A percentile compares a stretch with the other conserved stretches of the same genome.
phyloP scores from a whole-genome alignment of 2,888 invertebrate species.

The Leptopilina myrica region DNA sequence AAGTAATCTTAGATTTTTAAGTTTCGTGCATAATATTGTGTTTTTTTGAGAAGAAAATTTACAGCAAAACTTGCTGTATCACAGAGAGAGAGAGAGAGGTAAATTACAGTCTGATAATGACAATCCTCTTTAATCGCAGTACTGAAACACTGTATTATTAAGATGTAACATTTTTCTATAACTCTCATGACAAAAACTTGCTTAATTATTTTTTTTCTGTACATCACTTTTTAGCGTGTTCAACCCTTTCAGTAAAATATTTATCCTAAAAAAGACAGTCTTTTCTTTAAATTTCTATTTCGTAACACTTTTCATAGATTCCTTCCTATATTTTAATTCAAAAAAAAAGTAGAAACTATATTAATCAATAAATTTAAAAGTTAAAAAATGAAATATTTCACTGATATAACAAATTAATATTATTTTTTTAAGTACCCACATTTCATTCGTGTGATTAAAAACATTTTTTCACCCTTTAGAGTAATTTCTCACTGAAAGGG shows the following conservation, averaged over 20 bases:
- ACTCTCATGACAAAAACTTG: slow-evolving; percentile 27
- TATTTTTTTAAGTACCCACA: neutral
- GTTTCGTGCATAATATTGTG: slow-evolving; percentile 30
- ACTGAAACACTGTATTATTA: slow-evolving; percentile 15
- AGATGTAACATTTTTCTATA: neutral
- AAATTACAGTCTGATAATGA: slow-evolving; percentile 37
- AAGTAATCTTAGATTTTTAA: slow-evolving; percentile 47
- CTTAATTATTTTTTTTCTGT: slow-evolving; percentile 22
- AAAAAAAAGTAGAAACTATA: slow-evolving; percentile 1
- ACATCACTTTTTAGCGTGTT: slow-evolving; percentile 3
- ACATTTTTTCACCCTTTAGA: slow-evolving; percentile 5
- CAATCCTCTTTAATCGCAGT: slow-evolving; percentile 24
- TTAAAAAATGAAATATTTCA: slow-evolving; percentile 4
- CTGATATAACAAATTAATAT: slow-evolving; percentile 2
- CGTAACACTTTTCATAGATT: neutral
- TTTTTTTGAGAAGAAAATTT: slow-evolving; percentile 16
- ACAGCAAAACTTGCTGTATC: slow-evolving; percentile 20
- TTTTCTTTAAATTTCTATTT: neutral
- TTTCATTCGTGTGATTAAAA: neutral
- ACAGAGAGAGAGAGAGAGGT: neutral
- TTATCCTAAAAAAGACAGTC: slow-evolving; percentile 6
- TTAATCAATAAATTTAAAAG: neutral
- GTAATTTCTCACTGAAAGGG: slow-evolving; percentile 26
- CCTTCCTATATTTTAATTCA: neutral
- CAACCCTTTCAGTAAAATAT: slow-evolving; percentile 33